phyloP scores from a whole-genome alignment of 1,140 invertebrate genomes.

The Papilio helenus region DNA sequence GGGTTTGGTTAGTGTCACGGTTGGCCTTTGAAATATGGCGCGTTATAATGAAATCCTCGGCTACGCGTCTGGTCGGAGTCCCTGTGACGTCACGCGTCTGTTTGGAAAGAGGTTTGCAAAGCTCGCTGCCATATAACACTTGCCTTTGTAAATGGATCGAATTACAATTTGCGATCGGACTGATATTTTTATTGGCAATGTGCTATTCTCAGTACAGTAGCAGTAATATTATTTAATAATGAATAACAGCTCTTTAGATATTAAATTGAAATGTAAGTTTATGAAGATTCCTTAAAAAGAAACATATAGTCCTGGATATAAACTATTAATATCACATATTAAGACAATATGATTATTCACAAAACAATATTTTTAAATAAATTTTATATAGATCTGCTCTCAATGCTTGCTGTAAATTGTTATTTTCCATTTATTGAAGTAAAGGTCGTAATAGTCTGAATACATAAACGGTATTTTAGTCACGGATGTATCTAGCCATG shows the following conservation, averaged over 20 bases:
- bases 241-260: background rate
- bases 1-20: conserved; percentile 72
- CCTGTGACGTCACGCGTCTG: conserved; percentile 34
- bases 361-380: too few relatives aligned
- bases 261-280: background rate
- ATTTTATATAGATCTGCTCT: background rate
- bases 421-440: background rate
- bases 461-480: background rate
- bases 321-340: too few relatives aligned
- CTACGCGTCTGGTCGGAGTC: conserved; percentile 45
- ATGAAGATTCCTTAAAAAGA: background rate
- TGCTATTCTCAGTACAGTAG: background rate
- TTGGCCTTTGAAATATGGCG: conserved; percentile 67
- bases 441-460: background rate
- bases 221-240: background rate
- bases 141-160: conserved; percentile 35
- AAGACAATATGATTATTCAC: too few relatives aligned
- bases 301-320: background rate
- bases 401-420: background rate
- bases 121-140: conserved; percentile 16
- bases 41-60: conserved; percentile 63
- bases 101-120: conserved; percentile 9
- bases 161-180: conserved; percentile 27
- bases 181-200: background rate
- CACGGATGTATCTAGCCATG: background rate